Percentiles rank a stretch among this genome's conserved stretches.
Conservation (phyloP, 2,113 vertebrate species). For the Sarotherodon lohbergeri region DNA sequence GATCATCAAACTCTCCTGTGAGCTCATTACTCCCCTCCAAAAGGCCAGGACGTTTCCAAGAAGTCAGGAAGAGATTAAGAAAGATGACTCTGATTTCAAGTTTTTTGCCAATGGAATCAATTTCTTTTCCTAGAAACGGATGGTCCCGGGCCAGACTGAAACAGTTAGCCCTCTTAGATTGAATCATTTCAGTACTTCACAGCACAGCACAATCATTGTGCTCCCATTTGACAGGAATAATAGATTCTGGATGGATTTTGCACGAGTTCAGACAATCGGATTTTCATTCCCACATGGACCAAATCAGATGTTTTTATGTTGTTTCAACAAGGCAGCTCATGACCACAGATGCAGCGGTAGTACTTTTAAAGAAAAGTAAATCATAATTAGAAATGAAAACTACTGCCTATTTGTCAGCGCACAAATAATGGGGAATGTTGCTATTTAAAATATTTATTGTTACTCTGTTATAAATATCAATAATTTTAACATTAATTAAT, state of each 20-base stretch:
- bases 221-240: neutral
- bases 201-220: neutral
- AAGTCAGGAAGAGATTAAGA: conserved; percentile 62
- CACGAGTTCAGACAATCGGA: neutral
- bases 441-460: neutral
- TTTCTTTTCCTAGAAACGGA: conserved; percentile 24
- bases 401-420: neutral
- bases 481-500: neutral
- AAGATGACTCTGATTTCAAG: conserved; percentile 56
- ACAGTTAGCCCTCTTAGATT: conserved; percentile 22
- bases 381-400: neutral
- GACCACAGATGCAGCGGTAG: neutral
- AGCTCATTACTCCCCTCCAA: conserved; percentile 71
- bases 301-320: neutral
- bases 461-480: neutral
- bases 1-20: conserved; percentile 70
- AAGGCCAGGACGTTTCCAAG: conserved; percentile 63
- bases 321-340: neutral
- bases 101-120: conserved; percentile 46
- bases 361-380: neutral
- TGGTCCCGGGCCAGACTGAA: conserved; percentile 1
- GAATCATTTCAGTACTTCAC: conserved; percentile 26
- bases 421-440: neutral
- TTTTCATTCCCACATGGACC: neutral
- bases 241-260: neutral